phyloP scores from a whole-genome alignment of 2,888 invertebrate species.

The Apoda limacodes region DNA sequence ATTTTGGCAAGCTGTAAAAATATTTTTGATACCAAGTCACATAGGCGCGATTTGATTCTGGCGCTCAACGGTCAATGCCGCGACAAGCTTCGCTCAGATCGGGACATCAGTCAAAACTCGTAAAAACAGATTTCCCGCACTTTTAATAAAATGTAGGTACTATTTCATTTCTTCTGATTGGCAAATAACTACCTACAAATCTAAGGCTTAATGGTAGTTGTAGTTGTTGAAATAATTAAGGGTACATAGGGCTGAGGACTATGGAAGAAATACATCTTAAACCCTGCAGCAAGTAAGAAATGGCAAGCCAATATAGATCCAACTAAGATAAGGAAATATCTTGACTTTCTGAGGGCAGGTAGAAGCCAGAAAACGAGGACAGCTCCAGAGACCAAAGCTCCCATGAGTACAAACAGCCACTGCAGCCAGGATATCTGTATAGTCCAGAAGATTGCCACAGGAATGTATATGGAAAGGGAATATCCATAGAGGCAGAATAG shows the following conservation, averaged over 20 bases:
- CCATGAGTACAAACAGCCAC: slow-evolving; percentile 87
- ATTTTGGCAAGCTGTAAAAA: no score
- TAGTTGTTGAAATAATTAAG: no score
- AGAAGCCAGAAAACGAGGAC: slow-evolving; percentile 86
- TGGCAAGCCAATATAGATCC: slow-evolving; percentile 81
- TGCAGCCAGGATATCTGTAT: slow-evolving; percentile 86
- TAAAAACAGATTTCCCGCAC: no score
- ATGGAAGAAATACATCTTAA: slow-evolving; percentile 87
- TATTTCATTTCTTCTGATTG: no score
- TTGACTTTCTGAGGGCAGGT: slow-evolving; percentile 78
- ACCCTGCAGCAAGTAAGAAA: slow-evolving; percentile 85
- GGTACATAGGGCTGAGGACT: no score
- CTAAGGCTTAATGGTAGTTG: slow-evolving; percentile 23
- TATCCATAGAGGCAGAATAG: slow-evolving; percentile 96
- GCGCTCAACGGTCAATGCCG: no score
- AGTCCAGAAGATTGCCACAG: slow-evolving; percentile 92
- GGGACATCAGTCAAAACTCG: no score
- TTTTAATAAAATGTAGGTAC: no score
- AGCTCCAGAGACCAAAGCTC: slow-evolving; percentile 84
- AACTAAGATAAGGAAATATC: slow-evolving; percentile 50
- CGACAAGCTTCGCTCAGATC: no score
- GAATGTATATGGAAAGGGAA: slow-evolving; percentile 93
- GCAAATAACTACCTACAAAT: slow-evolving; percentile 2
- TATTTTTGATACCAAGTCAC: no score
- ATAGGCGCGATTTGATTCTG: no score